These are phyloP conservation scores for Stictocephala bisonia DNA, from an alignment of 2,888 invertebrate species.

Conservation along the genomic window DNA sequence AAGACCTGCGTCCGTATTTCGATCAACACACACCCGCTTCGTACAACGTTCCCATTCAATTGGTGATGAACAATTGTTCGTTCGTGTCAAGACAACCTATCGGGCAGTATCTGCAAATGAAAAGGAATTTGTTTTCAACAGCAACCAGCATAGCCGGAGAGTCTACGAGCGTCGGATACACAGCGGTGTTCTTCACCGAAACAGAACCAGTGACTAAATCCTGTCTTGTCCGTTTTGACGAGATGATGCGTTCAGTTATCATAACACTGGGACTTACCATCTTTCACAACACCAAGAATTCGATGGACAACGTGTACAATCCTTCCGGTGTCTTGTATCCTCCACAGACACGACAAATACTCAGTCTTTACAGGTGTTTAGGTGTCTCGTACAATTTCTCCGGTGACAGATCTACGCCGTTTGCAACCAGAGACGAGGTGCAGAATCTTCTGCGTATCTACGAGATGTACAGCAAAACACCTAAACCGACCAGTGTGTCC, in stretches of 20 bases:
- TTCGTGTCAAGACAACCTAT: conserved; percentile 4
- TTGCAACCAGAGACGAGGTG: background rate
- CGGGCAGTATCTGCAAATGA: conserved; percentile 22
- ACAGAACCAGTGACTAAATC: background rate
- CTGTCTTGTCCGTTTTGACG: conserved; percentile 3
- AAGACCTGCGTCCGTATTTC: background rate
- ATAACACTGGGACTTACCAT: background rate
- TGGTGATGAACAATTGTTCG: conserved; percentile 27
- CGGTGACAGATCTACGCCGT: background rate
- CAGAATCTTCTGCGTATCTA: background rate
- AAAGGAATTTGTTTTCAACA: background rate
- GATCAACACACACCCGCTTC: background rate
- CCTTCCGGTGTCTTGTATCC: background rate
- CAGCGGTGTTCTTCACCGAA: background rate
- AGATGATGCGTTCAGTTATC: conserved; percentile 20
- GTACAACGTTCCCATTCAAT: background rate
- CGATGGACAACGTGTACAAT: conserved; percentile 5
- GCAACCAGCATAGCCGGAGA: background rate
- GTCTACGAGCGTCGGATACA: background rate
- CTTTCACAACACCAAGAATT: background rate
- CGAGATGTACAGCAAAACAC: background rate
- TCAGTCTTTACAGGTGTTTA: conserved; percentile 4
- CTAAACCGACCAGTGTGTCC: background rate
- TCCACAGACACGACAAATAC: background rate
- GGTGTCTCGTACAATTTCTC: background rate